These are phyloP conservation scores for Scaptomyza montana DNA, from an alignment of 1,140 invertebrate genomes.

Conservation along the genomic window DNA sequence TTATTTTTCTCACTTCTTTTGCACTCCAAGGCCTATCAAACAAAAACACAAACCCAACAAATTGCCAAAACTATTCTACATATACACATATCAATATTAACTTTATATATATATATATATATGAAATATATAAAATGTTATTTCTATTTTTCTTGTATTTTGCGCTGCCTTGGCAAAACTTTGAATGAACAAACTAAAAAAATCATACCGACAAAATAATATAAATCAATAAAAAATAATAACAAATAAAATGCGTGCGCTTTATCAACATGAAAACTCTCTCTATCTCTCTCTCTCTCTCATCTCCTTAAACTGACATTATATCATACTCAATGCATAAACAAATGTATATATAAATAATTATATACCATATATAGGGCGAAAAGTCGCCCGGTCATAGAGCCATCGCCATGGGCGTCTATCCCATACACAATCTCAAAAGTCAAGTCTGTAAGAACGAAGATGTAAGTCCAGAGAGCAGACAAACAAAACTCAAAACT, in stretches of 20 bases:
- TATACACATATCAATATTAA: conserved; percentile 43
- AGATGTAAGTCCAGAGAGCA: conserved; percentile 90
- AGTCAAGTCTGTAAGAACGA: conserved; percentile 92
- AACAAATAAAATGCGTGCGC: conserved; percentile 61
- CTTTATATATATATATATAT: conserved; percentile 38
- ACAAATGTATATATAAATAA: conserved; percentile 8
- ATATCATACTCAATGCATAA: conserved; percentile 32
- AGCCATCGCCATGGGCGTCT: conserved; percentile 93
- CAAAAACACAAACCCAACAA: conserved; percentile 41
- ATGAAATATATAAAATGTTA: conserved; percentile 66
- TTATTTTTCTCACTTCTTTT: conserved; percentile 26
- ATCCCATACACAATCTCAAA: conserved; percentile 93
- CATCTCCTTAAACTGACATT: conserved; percentile 33
- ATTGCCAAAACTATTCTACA: conserved; percentile 24
- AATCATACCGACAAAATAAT: conserved; percentile 33
- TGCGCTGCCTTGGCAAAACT: conserved; percentile 80
- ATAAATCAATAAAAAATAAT: conserved; percentile 8
- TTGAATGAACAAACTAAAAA: conserved; percentile 64
- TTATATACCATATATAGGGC: conserved; percentile 86
- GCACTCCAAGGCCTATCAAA: conserved; percentile 42
- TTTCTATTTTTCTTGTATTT: conserved; percentile 82
- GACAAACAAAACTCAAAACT: conserved; percentile 20
- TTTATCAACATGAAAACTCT: conserved; percentile 64
- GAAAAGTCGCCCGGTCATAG: conserved; percentile 94
- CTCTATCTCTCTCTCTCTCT: conserved; percentile 16